phyloP scores from a whole-genome alignment of 2,797 vertebrate species.

The Sebastes aleutianus region DNA sequence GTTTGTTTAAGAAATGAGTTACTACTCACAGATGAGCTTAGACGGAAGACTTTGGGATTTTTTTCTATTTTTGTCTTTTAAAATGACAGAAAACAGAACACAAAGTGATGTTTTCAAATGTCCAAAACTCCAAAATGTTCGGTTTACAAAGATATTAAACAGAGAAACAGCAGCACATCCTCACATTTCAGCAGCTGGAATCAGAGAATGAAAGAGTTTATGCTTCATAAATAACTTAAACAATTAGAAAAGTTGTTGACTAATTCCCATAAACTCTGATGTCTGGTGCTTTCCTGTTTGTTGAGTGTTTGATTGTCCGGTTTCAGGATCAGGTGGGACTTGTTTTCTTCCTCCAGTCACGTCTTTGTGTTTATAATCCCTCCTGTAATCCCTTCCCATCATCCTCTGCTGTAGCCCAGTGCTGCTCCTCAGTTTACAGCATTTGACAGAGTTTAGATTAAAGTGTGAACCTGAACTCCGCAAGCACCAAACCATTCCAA shows the following conservation, averaged over 20 bases:
- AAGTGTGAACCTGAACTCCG: too few species aligned
- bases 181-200: too few species aligned
- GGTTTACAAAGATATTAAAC: too few species aligned
- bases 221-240: too few species aligned
- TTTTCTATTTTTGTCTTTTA: background rate
- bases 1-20: background rate
- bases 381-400: background rate
- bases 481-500: background rate
- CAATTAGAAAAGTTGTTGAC: background rate
- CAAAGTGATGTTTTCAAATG: background rate
- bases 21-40: background rate
- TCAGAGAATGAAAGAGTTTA: too few species aligned
- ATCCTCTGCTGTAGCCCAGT: background rate
- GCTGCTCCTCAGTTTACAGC: background rate
- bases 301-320: background rate
- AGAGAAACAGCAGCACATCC: too few species aligned
- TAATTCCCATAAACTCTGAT: background rate
- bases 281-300: background rate
- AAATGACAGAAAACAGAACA: background rate
- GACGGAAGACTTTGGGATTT: background rate
- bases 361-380: background rate
- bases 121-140: background rate
- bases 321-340: conserved; percentile 36
- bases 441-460: background rate
- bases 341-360: conserved; percentile 2